Evolutionary conservation across 2,797 vertebrate species (phyloP).

Genomic region (Macropus fuliginosus): DNA sequence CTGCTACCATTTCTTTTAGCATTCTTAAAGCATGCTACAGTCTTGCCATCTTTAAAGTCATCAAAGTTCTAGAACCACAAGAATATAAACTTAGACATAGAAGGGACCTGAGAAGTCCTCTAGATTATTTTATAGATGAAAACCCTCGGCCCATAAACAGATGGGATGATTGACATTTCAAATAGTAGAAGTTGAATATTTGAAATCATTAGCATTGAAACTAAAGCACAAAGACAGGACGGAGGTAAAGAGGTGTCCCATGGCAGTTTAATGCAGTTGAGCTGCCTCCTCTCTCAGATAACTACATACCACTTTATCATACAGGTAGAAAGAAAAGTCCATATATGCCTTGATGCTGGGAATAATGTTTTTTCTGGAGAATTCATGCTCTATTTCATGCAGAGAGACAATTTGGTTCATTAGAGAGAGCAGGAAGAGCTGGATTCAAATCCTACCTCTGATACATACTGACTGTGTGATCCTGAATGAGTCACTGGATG

Average conservation of each 20-base stretch:
- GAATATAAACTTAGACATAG: background rate
- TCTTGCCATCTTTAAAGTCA: background rate
- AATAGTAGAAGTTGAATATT: background rate
- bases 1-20: background rate
- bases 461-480: background rate
- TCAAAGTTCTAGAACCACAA: background rate
- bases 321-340: background rate
- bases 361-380: background rate
- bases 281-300: background rate
- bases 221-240: background rate
- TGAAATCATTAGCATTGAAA: background rate
- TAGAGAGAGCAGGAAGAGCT: background rate
- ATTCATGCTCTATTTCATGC: background rate
- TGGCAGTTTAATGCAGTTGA: background rate
- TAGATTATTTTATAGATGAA: background rate
- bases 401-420: background rate
- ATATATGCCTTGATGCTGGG: background rate
- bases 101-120: background rate
- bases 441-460: background rate
- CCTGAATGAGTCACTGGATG: background rate
- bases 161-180: background rate
- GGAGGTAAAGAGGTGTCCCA: background rate
- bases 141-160: background rate
- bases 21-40: background rate
- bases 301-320: background rate